Conservation (phyloP, 2,113 vertebrate genomes). For the Willisornis vidua region DNA sequence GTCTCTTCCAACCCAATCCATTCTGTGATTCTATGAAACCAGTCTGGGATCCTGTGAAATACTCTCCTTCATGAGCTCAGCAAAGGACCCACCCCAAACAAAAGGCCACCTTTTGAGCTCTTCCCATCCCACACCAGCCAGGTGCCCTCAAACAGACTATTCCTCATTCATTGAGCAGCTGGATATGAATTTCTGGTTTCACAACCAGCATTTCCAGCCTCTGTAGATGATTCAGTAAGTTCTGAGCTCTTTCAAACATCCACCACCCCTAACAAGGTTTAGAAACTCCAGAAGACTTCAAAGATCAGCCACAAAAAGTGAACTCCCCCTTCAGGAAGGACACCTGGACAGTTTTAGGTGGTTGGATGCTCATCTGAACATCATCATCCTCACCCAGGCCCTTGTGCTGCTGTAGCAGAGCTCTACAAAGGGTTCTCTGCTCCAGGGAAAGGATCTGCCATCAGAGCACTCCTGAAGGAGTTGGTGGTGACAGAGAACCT, state of each 20-base stretch:
- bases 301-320: neutral
- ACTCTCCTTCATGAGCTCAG: no score
- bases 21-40: neutral
- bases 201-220: neutral
- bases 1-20: no score
- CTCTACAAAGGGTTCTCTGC: neutral
- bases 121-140: neutral
- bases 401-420: neutral
- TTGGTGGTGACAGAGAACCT: neutral
- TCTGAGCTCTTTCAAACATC: neutral
- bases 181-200: neutral
- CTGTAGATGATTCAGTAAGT: accelerated
- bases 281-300: neutral
- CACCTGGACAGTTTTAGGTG: neutral
- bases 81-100: neutral
- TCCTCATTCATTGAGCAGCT: neutral
- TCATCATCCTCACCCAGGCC: accelerated
- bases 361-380: neutral
- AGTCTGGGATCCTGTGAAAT: neutral
- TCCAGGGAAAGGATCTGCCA: neutral
- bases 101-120: neutral
- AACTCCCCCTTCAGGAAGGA: neutral
- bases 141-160: neutral
- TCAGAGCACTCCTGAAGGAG: neutral
- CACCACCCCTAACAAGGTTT: neutral